Percentiles rank a stretch among this genome's conserved stretches.
phyloP scores from a whole-genome alignment of 2,797 vertebrate genomes.

The Huso huso region DNA sequence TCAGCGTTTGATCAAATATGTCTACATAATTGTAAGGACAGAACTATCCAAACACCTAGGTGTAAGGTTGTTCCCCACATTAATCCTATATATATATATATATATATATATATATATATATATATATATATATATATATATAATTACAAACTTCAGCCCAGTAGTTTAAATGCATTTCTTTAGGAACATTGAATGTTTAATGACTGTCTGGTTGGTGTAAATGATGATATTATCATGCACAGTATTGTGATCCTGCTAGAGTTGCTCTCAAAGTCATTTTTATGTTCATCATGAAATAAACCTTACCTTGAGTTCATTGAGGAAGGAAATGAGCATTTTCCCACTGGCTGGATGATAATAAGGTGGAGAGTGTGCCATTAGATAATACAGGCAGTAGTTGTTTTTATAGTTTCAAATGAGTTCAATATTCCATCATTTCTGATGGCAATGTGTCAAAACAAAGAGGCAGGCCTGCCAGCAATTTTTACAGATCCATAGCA shows the following conservation, averaged over 20 bases:
- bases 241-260: not conserved
- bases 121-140: no score
- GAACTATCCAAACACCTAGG: no score
- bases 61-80: no score
- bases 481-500: not conserved
- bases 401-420: not conserved
- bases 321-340: no score
- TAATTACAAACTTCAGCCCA: no score
- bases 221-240: not conserved
- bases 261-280: not conserved
- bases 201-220: slow-evolving; percentile 30
- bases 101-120: no score
- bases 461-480: not conserved
- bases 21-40: no score
- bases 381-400: not conserved
- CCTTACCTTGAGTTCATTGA: not conserved
- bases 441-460: not conserved
- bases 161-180: no score
- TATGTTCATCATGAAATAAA: not conserved
- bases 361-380: not conserved
- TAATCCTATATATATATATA: no score
- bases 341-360: no score
- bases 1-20: no score
- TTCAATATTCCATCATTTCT: not conserved
- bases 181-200: slow-evolving; percentile 25